Evolutionary conservation across 2,797 vertebrate genomes (phyloP).

Genomic region (Takifugu rubripes): DNA sequence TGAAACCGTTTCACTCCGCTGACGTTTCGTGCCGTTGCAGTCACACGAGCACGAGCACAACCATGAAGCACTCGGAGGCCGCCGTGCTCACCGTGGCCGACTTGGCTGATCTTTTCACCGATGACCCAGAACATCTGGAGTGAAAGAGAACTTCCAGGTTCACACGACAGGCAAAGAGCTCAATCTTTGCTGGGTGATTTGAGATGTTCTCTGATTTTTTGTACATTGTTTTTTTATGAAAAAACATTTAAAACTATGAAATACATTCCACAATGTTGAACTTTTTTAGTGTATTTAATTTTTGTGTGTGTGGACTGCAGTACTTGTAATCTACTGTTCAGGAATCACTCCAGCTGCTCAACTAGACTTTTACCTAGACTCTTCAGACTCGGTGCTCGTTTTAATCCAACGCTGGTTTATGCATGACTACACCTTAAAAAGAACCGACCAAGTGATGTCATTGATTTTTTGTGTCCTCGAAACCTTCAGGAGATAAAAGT

Average conservation of each 20-base stretch:
- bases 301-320: slow-evolving; percentile 27
- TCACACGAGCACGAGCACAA: slow-evolving; percentile 82
- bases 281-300: slow-evolving; percentile 27
- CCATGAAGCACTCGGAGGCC: slow-evolving; percentile 94
- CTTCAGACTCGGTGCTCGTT: slow-evolving; percentile 18
- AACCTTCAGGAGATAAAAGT: slow-evolving; percentile 52
- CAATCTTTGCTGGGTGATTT: slow-evolving; percentile 1
- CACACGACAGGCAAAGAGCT: slow-evolving; percentile 1
- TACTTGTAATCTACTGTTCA: slow-evolving; percentile 17
- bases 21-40: slow-evolving; percentile 52
- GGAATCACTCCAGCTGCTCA: slow-evolving; percentile 9
- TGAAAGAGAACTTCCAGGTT: slow-evolving; percentile 27
- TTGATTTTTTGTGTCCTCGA: slow-evolving; percentile 14
- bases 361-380: slow-evolving; percentile 15
- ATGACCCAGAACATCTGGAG: slow-evolving; percentile 82
- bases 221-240: slow-evolving; percentile 61
- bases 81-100: slow-evolving; percentile 94
- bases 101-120: slow-evolving; percentile 93
- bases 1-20: neutral
- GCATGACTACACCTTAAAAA: slow-evolving; percentile 7
- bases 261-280: slow-evolving; percentile 20
- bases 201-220: slow-evolving; percentile 24
- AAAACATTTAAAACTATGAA: neutral
- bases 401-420: slow-evolving; percentile 34
- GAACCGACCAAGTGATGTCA: slow-evolving; percentile 14